Evolutionary conservation across 2,113 vertebrate species (phyloP).

Genomic region (Oryzias javanicus): DNA sequence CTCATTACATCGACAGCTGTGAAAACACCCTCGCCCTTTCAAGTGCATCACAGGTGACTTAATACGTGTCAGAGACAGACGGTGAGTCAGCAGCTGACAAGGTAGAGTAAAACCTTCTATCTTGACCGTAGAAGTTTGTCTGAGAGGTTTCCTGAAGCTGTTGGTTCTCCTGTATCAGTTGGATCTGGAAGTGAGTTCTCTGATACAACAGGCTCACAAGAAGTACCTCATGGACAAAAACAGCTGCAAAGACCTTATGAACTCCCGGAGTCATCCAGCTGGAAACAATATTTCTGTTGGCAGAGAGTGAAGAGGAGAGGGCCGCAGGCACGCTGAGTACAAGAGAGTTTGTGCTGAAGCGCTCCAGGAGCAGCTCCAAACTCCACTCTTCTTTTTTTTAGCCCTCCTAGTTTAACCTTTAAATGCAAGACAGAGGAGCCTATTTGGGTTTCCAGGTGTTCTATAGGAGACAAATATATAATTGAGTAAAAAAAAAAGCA

Average conservation of each 20-base stretch:
- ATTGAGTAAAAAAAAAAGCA: too few species aligned
- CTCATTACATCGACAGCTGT: conserved; percentile 59
- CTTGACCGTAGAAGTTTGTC: too few species aligned
- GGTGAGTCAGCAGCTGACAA: conserved; percentile 31
- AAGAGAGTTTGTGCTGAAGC: neutral
- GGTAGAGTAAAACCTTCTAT: neutral
- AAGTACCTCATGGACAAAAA: neutral
- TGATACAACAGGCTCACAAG: too few species aligned
- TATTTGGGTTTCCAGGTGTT: too few species aligned
- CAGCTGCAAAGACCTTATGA: conserved; percentile 3
- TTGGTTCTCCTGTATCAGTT: too few species aligned
- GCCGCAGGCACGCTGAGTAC: neutral
- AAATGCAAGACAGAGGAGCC: too few species aligned
- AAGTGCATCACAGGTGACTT: conserved; percentile 38
- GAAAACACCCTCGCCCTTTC: conserved; percentile 52
- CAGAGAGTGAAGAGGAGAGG: neutral
- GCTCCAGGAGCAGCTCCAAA: too few species aligned
- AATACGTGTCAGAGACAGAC: conserved; percentile 2
- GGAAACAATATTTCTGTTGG: conserved; percentile 22
- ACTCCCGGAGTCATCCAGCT: conserved; percentile 2
- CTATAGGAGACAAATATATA: too few species aligned
- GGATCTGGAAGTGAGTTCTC: too few species aligned
- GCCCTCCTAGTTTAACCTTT: too few species aligned
- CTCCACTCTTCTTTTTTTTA: too few species aligned
- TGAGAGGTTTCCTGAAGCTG: too few species aligned